Evolutionary conservation across 2,113 vertebrate genomes (phyloP).

Genomic region (Platysteira castanea): DNA sequence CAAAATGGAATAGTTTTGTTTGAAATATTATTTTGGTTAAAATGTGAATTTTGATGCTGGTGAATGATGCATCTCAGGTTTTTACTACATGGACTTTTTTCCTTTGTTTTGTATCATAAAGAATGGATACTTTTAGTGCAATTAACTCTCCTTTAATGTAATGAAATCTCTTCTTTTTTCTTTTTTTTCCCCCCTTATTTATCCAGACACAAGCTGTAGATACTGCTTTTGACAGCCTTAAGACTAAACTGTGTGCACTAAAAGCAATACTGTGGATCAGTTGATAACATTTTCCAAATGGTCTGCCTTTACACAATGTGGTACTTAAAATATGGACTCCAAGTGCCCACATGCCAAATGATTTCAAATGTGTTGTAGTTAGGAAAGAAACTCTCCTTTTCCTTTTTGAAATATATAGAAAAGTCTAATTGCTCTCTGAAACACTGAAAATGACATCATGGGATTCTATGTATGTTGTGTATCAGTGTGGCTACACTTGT

Average conservation of each 20-base stretch:
- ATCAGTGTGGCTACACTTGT: neutral
- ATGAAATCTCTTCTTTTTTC: neutral
- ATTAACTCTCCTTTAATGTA: neutral
- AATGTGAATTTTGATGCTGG: conserved; percentile 18
- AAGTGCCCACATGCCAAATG: neutral
- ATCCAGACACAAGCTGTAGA: neutral
- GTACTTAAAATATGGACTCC: neutral
- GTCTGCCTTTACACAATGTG: neutral
- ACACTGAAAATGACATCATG: neutral
- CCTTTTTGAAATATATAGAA: neutral
- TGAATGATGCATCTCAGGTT: conserved; percentile 14
- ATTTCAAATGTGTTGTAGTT: neutral
- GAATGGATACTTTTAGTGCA: conserved; percentile 2
- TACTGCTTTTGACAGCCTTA: conserved; percentile 45
- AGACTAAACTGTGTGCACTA: neutral
- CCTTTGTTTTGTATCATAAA: neutral
- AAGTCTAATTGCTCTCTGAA: neutral
- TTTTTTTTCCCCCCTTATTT: neutral
- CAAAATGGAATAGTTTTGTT: neutral
- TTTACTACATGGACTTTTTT: neutral
- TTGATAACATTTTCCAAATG: neutral
- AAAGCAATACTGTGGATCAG: neutral
- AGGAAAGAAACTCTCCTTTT: neutral
- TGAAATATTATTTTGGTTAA: neutral
- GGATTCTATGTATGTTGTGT: neutral